phyloP scores from a whole-genome alignment of 2,797 vertebrate species.

The Rhinogobio ventralis region DNA sequence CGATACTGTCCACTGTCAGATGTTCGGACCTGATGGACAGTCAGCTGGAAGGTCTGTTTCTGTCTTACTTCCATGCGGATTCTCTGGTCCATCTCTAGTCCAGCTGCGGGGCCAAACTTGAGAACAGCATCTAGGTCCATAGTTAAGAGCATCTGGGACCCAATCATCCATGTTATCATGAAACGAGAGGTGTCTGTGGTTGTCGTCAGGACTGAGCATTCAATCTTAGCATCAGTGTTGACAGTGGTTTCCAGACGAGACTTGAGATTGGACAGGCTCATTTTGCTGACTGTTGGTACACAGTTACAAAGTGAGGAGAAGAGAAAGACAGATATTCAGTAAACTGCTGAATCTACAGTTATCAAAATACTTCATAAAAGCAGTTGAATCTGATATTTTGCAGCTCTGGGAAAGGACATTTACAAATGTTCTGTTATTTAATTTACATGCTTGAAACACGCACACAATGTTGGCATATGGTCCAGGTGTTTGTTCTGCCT shows the following conservation, averaged over 20 bases:
- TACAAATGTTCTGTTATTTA: not conserved
- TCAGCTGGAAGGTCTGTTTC: slow-evolving; percentile 75
- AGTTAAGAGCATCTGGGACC: slow-evolving; percentile 65
- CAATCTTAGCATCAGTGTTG: slow-evolving; percentile 69
- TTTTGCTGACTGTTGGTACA: slow-evolving; percentile 67
- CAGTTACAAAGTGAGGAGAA: not conserved
- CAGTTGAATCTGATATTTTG: not conserved
- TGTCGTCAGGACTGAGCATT: slow-evolving; percentile 70
- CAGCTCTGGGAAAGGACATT: not conserved
- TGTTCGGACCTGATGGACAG: slow-evolving; percentile 68
- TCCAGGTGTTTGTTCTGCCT: not conserved
- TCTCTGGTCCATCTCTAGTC: slow-evolving; percentile 60
- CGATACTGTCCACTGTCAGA: slow-evolving; percentile 71
- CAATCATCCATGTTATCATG: slow-evolving; percentile 79
- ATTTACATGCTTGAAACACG: not conserved
- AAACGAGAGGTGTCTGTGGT: slow-evolving; percentile 70
- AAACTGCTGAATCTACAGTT: not conserved
- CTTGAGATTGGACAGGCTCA: slow-evolving; percentile 64
- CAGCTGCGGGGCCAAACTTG: slow-evolving; percentile 58
- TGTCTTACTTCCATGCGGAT: slow-evolving; percentile 64
- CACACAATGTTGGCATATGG: not conserved
- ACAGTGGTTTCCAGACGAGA: slow-evolving; percentile 55
- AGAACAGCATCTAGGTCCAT: slow-evolving; percentile 66
- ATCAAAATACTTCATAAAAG: not conserved
- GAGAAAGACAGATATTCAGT: slow-evolving; percentile 15